A percentile compares a stretch with the other conserved stretches of the same genome.
Conservation (phyloP, 2,797 vertebrate species). For the Typhlichthys eigenmanni region DNA sequence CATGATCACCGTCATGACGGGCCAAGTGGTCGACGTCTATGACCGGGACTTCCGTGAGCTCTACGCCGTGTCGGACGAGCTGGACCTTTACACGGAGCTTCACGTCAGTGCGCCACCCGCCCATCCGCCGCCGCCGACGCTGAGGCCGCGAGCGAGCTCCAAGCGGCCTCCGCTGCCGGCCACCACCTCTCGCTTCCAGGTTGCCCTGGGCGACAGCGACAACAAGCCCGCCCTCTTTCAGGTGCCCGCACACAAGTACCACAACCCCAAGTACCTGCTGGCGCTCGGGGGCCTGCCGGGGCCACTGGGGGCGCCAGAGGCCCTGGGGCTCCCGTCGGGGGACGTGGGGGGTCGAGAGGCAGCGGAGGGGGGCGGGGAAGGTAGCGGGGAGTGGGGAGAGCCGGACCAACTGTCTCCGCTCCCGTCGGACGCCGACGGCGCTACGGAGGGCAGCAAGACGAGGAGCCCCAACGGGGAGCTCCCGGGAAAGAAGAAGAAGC, state of each 20-base stretch:
- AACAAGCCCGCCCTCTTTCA: constrained; percentile 35
- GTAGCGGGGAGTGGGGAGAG: constrained; percentile 38
- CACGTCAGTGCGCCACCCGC: constrained; percentile 66
- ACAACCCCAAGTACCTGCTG: constrained; percentile 92
- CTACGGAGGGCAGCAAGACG: constrained; percentile 2
- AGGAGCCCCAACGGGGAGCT: not conserved
- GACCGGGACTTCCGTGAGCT: constrained; percentile 92
- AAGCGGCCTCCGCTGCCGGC: constrained; percentile 40
- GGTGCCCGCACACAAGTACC: constrained; percentile 87
- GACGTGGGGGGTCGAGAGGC: constrained; percentile 9
- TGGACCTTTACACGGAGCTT: constrained; percentile 86
- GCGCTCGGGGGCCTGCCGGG: constrained; percentile 66
- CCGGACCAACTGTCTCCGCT: constrained; percentile 18
- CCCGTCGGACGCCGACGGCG: constrained; percentile 10
- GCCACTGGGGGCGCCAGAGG: constrained; percentile 20
- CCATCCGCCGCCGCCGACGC: constrained; percentile 1
- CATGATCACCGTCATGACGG: constrained; percentile 88
- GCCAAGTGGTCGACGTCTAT: constrained; percentile 89
- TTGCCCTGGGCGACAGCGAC: constrained; percentile 61
- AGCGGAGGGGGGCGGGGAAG: constrained; percentile 14
- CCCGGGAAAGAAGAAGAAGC: constrained; percentile 17
- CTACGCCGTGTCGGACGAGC: constrained; percentile 87
- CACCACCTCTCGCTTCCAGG: constrained; percentile 76
- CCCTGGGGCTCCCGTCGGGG: constrained; percentile 15
- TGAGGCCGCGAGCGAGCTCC: constrained; percentile 33